These are phyloP conservation scores for Petrocephalus zakoni DNA, from an alignment of 2,113 vertebrate genomes.

Conservation along the genomic window DNA sequence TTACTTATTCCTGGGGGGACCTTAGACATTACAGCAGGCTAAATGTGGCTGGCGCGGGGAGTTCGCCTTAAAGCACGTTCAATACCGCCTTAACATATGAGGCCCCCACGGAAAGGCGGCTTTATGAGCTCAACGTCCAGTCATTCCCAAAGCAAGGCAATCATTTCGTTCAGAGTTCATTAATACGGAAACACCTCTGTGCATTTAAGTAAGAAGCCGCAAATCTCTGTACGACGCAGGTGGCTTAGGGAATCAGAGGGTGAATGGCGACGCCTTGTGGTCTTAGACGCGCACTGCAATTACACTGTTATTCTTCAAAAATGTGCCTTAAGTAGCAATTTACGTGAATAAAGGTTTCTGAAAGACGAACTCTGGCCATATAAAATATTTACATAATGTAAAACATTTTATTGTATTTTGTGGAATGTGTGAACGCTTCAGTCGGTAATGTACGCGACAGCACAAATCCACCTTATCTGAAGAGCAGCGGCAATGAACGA, in stretches of 20 bases:
- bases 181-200: neutral
- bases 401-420: neutral
- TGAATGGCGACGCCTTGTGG: neutral
- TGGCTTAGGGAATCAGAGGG: neutral
- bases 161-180: neutral
- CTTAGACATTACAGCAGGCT: neutral
- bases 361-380: neutral
- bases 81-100: neutral
- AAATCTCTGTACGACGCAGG: neutral
- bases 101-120: neutral
- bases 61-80: neutral
- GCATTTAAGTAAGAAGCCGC: neutral
- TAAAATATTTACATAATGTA: neutral
- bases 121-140: neutral
- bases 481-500: neutral
- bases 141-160: neutral
- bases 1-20: neutral
- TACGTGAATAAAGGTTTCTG: neutral
- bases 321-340: neutral
- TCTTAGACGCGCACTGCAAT: neutral
- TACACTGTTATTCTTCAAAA: neutral
- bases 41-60: neutral
- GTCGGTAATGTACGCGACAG: neutral
- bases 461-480: neutral
- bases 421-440: neutral